Conservation (phyloP, 2,888 invertebrate species). For the Hecatera dysodea region DNA sequence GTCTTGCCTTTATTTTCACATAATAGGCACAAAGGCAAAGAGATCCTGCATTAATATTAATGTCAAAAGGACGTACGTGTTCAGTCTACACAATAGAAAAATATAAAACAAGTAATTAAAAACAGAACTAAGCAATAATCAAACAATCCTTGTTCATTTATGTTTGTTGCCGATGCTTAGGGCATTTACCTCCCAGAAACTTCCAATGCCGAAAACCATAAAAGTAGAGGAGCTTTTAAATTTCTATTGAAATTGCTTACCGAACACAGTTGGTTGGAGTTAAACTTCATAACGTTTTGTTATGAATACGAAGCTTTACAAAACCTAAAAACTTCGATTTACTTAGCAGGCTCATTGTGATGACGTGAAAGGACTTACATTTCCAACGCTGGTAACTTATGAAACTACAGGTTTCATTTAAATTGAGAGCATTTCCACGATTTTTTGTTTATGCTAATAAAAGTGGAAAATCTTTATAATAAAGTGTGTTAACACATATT, state of each 20-base stretch:
- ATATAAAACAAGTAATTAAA: slow-evolving; percentile 7
- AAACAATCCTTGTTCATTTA: background rate
- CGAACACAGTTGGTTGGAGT: background rate
- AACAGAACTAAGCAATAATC: background rate
- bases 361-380: background rate
- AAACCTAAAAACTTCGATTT: slow-evolving; percentile 28
- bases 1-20: slow-evolving; percentile 38
- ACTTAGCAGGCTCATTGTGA: background rate
- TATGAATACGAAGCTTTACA: slow-evolving; percentile 26
- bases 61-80: slow-evolving; percentile 30
- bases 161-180: background rate
- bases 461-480: slow-evolving; percentile 14
- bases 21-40: slow-evolving; percentile 36
- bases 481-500: slow-evolving; percentile 31
- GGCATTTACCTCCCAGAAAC: background rate
- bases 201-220: background rate
- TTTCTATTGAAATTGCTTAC: slow-evolving; percentile 17
- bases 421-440: slow-evolving; percentile 17
- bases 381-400: background rate
- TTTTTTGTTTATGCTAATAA: background rate
- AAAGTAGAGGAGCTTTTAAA: slow-evolving; percentile 13
- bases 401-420: background rate
- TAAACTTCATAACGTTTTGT: slow-evolving; percentile 7
- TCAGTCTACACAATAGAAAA: slow-evolving; percentile 2
- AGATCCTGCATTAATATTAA: slow-evolving; percentile 24